A percentile compares a stretch with the other conserved stretches of the same genome.
Conservation (phyloP, 2,797 vertebrate genomes). For the Tenualosa ilisha region DNA sequence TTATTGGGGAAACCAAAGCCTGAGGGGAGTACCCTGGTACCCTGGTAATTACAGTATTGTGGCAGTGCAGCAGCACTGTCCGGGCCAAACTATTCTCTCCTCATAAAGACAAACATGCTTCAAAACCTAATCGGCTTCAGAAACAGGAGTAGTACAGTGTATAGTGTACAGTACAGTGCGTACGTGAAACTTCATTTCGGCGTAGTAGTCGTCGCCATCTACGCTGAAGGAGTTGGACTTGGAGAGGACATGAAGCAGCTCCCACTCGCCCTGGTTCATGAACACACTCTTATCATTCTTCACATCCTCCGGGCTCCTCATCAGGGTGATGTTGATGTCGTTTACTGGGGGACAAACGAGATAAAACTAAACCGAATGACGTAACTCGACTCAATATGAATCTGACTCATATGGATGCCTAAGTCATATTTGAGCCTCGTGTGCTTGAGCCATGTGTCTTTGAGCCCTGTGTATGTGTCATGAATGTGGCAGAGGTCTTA, state of each 20-base stretch:
- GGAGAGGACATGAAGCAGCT: slow-evolving; percentile 87
- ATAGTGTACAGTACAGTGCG: slow-evolving; percentile 36
- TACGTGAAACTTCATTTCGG: slow-evolving; percentile 96
- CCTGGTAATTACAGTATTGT: no score
- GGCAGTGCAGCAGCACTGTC: no score
- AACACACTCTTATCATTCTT: slow-evolving; percentile 85
- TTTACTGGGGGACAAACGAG: slow-evolving; percentile 74
- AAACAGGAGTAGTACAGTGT: no score
- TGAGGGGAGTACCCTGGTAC: no score
- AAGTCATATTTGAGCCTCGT: no score
- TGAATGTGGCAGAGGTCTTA: slow-evolving; percentile 62
- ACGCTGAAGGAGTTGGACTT: slow-evolving; percentile 87
- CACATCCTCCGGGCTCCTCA: slow-evolving; percentile 86
- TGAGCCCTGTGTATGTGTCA: not conserved
- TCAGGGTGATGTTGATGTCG: slow-evolving; percentile 95
- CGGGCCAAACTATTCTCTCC: no score
- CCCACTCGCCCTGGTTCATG: slow-evolving; percentile 99
- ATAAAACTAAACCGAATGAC: not conserved
- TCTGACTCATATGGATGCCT: no score
- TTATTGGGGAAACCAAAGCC: no score
- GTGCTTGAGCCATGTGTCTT: no score
- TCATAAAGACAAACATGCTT: no score
- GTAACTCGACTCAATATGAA: not conserved
- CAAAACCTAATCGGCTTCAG: not conserved
- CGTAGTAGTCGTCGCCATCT: slow-evolving; percentile 80